Evolutionary conservation across 2,888 invertebrate species (phyloP).

Genomic region (Lasioglossum morio): DNA sequence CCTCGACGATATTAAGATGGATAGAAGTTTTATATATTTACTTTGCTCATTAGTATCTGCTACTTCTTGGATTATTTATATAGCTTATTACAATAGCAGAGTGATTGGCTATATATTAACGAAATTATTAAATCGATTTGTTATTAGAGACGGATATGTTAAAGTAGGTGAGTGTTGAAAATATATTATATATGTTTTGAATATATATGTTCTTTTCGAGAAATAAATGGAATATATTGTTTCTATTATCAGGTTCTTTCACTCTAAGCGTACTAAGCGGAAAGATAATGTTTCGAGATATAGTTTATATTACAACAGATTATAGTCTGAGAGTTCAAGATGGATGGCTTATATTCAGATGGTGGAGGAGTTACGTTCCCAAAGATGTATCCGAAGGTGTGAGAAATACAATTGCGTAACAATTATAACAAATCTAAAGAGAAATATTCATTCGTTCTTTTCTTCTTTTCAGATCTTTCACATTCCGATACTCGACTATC

Average conservation of each 20-base stretch:
- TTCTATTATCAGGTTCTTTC: constrained; percentile 90
- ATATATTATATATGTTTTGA: too few relatives aligned
- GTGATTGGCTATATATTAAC: constrained; percentile 96
- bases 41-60: constrained; percentile 93
- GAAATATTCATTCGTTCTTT: constrained; percentile 53
- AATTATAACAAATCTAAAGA: background rate
- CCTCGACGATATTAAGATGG: constrained; percentile 90
- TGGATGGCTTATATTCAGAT: constrained; percentile 98
- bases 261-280: constrained; percentile 98
- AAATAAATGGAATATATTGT: background rate
- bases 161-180: constrained; percentile 90
- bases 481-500: constrained; percentile 97
- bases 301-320: constrained; percentile 97
- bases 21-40: constrained; percentile 91
- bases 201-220: background rate
- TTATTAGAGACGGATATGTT: constrained; percentile 94
- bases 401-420: constrained; percentile 20
- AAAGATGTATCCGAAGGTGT: constrained; percentile 97
- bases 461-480: constrained; percentile 91
- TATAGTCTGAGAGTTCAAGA: constrained; percentile 97
- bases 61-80: constrained; percentile 96
- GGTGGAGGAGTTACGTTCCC: constrained; percentile 98
- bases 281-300: constrained; percentile 99
- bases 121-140: constrained; percentile 94
- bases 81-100: constrained; percentile 97